Conservation (phyloP, 2,113 vertebrate genomes). For the Aleadryas rufinucha region DNA sequence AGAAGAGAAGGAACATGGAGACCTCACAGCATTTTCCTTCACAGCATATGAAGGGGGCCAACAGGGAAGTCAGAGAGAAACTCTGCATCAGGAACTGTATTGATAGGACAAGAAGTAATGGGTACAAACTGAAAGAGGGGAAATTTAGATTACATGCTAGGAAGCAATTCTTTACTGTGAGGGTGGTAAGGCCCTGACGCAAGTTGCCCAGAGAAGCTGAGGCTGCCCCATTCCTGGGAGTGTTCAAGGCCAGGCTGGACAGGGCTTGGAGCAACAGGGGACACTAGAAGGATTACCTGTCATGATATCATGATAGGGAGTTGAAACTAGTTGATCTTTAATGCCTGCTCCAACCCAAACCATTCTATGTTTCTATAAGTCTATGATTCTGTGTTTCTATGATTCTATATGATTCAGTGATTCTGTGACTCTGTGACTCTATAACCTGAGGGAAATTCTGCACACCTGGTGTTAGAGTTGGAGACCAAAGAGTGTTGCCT, state of each 20-base stretch:
- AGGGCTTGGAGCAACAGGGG: neutral
- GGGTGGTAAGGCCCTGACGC: neutral
- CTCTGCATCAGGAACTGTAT: neutral
- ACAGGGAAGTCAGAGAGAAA: neutral
- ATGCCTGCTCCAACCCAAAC: neutral
- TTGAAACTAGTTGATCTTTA: neutral
- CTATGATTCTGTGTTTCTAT: neutral
- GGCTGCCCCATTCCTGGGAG: neutral
- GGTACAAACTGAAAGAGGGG: neutral
- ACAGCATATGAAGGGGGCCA: neutral
- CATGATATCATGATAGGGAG: neutral
- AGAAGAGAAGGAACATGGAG: neutral
- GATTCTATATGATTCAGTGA: neutral
- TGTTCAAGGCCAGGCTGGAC: neutral
- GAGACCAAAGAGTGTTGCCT: neutral
- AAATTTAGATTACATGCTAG: neutral
- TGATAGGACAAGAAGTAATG: neutral
- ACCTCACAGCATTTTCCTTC: neutral
- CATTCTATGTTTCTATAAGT: neutral
- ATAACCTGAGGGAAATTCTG: neutral
- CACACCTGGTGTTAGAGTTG: neutral
- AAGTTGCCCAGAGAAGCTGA: neutral
- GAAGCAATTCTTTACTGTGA: neutral
- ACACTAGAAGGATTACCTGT: accelerated
- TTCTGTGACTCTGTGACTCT: neutral